Evolutionary conservation across 2,797 vertebrate genomes (phyloP), one percentile per base, ranked within the genome.

Genomic region (Hozukius guyotensis): DNA sequence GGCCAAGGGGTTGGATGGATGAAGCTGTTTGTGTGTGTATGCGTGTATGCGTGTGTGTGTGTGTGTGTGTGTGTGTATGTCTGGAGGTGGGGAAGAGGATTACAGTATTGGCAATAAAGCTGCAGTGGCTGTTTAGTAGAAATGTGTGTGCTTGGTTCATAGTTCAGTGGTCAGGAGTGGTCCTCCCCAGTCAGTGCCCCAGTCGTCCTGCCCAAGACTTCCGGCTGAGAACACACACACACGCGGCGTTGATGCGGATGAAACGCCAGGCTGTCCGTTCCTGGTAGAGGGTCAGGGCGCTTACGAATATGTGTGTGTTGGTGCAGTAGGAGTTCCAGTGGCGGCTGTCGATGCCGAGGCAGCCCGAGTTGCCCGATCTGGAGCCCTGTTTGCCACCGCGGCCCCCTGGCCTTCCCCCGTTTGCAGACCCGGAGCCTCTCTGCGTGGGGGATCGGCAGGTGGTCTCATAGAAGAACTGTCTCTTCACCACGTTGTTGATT

Each of bases 261-360:
- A 96, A 97, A 59, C 98, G 91, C 98, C 98, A 99, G 80, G 97
- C 97, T 12, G 97, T 97, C 94, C 96, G 97, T 86, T 97, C 97
- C 90, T 96, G 94, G 78, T 94, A 97, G 93, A 94, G 96, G 59
- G 98, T 99, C 92, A 99, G 94, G 3, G 98, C 98, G 61, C 97
- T 98, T 89, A 99, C 98, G 20, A 97, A 99, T 73, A 98, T 98
- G 88, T 99, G 97, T 1, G 98, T 98, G 52, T 98, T 99, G 94
- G 98, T 99, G 90, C 99, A 99, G 85, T 99, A 98, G 2, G 99
- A 99, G 96, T 99, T 99, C 99, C 99, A 99, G 94, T 97, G 97
- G 93, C 97, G 97, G 2, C 96, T 95, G 83, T 99, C 99, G 9
- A 99, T 99, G 82, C 98, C 98, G 3, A 97, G 95, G 91, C 98